phyloP scores from a whole-genome alignment of 2,113 vertebrate genomes.

The Chloropsis hardwickii region DNA sequence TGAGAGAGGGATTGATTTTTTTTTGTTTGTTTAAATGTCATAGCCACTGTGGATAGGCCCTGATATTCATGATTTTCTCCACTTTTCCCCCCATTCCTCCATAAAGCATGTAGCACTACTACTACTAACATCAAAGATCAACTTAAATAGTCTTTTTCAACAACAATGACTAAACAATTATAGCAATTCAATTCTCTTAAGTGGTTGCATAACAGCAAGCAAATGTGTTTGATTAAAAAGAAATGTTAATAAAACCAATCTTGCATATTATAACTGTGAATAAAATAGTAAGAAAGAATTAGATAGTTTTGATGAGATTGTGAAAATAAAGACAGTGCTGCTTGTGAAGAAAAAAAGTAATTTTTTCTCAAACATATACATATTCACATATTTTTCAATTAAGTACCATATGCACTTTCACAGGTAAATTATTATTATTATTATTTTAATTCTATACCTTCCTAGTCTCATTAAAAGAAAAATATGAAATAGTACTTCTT shows the following conservation, averaged over 20 bases:
- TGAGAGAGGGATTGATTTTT: neutral
- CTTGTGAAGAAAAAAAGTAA: neutral
- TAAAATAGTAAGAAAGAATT: neutral
- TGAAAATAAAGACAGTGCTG: neutral
- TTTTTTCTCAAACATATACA: neutral
- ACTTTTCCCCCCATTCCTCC: neutral
- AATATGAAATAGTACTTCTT: neutral
- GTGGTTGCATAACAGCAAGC: conserved; percentile 11
- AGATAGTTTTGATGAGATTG: neutral
- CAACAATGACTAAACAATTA: conserved; percentile 31
- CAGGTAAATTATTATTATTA: neutral
- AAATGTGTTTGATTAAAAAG: conserved; percentile 13
- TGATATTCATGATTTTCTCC: neutral
- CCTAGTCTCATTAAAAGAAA: neutral
- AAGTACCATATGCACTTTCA: neutral
- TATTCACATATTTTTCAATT: neutral
- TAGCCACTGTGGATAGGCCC: neutral
- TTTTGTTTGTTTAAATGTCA: conserved; percentile 36
- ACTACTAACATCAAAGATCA: conserved; percentile 20
- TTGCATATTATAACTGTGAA: neutral
- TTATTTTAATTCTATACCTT: neutral
- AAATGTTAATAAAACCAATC: conserved; percentile 6
- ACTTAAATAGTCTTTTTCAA: conserved; percentile 15
- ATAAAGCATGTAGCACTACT: neutral
- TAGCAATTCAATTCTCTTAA: conserved; percentile 13